A percentile compares a stretch with the other conserved stretches of the same genome.
These are phyloP conservation scores for Epirrhoe alternata DNA, from an alignment of 2,888 invertebrate genomes.

Conservation along the genomic window DNA sequence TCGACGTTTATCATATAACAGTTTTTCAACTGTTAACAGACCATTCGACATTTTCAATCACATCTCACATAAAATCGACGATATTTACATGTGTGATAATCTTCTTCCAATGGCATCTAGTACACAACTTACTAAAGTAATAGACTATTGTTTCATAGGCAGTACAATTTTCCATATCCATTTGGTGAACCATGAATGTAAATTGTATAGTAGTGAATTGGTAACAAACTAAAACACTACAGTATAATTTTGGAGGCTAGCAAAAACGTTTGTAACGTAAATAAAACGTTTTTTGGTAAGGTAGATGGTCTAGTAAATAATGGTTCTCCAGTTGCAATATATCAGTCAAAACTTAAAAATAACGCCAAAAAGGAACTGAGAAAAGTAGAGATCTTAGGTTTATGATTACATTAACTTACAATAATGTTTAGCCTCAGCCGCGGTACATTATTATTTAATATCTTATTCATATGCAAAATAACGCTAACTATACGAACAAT, in stretches of 20 bases:
- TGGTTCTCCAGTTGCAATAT: constrained; percentile 3
- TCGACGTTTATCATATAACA: no score
- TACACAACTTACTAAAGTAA: no score
- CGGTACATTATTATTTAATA: constrained; percentile 26
- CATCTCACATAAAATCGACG: no score
- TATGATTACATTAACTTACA: constrained; percentile 25
- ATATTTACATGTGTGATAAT: no score
- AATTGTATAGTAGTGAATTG: not conserved
- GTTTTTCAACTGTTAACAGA: no score
- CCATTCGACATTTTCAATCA: no score
- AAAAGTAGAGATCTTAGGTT: constrained; percentile 12
- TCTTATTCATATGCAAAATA: constrained; percentile 33
- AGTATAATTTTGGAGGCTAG: constrained; percentile 1
- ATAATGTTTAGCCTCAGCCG: constrained; percentile 33
- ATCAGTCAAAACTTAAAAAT: constrained; percentile 30
- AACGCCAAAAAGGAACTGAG: constrained; percentile 6
- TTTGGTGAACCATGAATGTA: not conserved
- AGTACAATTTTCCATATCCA: constrained; percentile 20
- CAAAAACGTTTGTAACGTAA: not conserved
- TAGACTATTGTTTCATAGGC: constrained; percentile 13
- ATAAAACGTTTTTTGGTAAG: constrained; percentile 3
- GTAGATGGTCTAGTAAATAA: not conserved
- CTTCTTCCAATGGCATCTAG: no score
- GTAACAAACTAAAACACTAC: not conserved
- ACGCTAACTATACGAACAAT: constrained; percentile 36